Evolutionary conservation across 1,140 invertebrate genomes (phyloP).

Genomic region (Thereuonema tuberculata): DNA sequence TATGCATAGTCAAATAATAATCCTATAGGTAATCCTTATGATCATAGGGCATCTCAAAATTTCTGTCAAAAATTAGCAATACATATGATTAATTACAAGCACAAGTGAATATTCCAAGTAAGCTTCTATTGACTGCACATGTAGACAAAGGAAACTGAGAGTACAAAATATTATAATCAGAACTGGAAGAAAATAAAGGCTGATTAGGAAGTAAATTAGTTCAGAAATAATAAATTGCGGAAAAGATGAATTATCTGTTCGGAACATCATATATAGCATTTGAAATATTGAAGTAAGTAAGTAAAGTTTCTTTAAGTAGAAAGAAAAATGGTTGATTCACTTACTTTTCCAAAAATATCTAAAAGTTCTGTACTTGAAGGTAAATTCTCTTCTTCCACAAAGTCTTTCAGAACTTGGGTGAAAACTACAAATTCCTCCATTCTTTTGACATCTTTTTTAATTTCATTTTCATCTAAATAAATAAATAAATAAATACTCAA

Average conservation of each 20-base stretch:
- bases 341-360: conserved; percentile 19
- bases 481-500: conserved; percentile 7
- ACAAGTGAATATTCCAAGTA: no score
- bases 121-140: no score
- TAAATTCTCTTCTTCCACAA: conserved; percentile 8
- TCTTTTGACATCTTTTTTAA: conserved; percentile 7
- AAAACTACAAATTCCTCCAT: conserved; percentile 9
- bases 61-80: no score
- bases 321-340: not conserved
- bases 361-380: conserved; percentile 8
- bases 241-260: not conserved
- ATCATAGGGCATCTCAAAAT: no score
- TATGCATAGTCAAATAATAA: no score
- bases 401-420: conserved; percentile 8
- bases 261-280: not conserved
- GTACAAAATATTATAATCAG: not conserved
- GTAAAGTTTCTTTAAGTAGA: no score
- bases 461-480: conserved; percentile 15
- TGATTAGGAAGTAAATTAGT: not conserved
- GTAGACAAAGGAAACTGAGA: no score
- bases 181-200: not conserved
- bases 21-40: no score
- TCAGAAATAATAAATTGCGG: not conserved
- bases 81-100: no score
- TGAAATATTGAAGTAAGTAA: not conserved